These are phyloP conservation scores for Ammodramus savannarum DNA, from an alignment of 2,113 vertebrate species.

Conservation along the genomic window DNA sequence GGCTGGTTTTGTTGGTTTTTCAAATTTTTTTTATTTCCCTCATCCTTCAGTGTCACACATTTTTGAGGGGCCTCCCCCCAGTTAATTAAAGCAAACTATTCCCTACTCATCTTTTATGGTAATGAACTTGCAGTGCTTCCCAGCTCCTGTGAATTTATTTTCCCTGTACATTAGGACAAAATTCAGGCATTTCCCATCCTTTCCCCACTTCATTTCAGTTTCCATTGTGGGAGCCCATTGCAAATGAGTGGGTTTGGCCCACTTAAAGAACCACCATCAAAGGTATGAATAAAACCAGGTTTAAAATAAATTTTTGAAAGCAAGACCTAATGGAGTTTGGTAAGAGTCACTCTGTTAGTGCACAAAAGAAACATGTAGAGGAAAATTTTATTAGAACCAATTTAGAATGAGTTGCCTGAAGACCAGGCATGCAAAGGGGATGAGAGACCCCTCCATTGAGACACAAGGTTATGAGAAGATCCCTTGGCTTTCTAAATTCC, in stretches of 20 bases:
- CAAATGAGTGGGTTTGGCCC: not conserved
- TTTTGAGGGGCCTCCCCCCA: accelerated
- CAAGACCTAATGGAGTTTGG: not conserved
- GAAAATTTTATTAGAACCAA: not conserved
- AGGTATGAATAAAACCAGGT: not conserved
- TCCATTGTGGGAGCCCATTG: not conserved
- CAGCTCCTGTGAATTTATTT: not conserved
- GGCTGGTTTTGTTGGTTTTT: accelerated
- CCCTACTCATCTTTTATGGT: not conserved
- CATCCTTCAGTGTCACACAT: not conserved
- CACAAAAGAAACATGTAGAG: not conserved
- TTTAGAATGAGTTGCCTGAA: not conserved
- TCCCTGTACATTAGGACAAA: not conserved
- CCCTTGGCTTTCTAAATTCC: not conserved
- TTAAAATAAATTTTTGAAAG: not conserved
- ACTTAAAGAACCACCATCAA: not conserved
- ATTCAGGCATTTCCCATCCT: not conserved
- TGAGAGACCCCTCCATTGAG: not conserved
- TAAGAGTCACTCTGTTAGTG: not conserved
- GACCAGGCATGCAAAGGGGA: not conserved
- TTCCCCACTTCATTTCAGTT: not conserved
- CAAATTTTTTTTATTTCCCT: not conserved
- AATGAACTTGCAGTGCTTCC: not conserved
- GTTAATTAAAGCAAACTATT: not conserved
- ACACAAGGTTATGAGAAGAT: accelerated